These are phyloP conservation scores for Ectobius pallidus DNA, from an alignment of 2,888 invertebrate species.

Conservation along the genomic window DNA sequence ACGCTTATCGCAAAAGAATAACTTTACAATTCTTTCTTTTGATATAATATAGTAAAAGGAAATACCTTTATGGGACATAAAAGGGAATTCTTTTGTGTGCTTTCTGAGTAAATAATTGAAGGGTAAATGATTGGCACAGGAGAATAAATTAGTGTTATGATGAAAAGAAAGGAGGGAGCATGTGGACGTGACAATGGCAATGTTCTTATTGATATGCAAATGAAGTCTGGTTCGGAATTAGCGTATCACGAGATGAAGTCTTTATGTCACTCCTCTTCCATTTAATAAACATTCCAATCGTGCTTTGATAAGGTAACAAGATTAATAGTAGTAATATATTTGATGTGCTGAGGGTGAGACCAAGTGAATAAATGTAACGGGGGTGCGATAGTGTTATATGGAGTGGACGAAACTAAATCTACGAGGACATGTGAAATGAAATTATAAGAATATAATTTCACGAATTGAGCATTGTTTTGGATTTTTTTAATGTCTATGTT, in stretches of 20 bases:
- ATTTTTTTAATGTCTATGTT: too few relatives aligned
- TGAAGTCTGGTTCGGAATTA: neutral
- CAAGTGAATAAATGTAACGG: too few relatives aligned
- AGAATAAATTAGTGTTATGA: constrained; percentile 7
- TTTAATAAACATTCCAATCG: neutral
- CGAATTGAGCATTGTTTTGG: too few relatives aligned
- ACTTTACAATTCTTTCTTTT: too few relatives aligned
- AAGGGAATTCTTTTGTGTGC: too few relatives aligned
- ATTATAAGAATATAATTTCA: too few relatives aligned
- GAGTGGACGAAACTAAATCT: too few relatives aligned
- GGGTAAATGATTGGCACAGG: neutral
- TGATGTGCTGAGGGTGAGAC: neutral
- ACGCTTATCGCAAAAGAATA: too few relatives aligned
- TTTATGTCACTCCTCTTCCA: neutral
- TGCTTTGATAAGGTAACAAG: neutral
- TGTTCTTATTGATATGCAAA: constrained; percentile 23
- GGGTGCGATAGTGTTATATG: too few relatives aligned
- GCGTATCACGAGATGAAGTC: neutral
- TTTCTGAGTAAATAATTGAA: neutral
- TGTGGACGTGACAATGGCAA: neutral
- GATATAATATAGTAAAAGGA: too few relatives aligned
- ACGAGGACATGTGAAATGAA: too few relatives aligned
- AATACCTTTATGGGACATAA: too few relatives aligned
- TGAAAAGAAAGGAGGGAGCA: neutral
- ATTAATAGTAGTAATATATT: neutral